Evolutionary conservation across 1,140 invertebrate genomes (phyloP).

Genomic region (Leptinotarsa defecta): DNA sequence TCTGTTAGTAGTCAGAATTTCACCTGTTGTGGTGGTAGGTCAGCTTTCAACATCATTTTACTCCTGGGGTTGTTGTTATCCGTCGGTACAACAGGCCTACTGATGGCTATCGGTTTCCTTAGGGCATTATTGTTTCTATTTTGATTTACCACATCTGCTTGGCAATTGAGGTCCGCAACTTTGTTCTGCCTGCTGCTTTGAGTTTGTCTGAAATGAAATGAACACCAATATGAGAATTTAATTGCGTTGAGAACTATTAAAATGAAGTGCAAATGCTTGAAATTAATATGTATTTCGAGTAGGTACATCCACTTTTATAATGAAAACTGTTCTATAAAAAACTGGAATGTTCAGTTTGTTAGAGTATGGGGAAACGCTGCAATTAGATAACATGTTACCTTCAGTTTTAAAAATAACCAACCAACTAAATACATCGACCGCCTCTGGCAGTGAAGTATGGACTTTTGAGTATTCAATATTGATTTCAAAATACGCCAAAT

Average conservation of each 20-base stretch:
- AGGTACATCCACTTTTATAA: too few relatives aligned
- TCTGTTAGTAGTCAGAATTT: constrained; percentile 2
- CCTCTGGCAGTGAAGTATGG: not conserved
- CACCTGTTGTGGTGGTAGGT: constrained; percentile 23
- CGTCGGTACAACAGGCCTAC: constrained; percentile 1
- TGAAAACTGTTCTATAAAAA: not conserved
- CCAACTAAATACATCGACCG: not conserved
- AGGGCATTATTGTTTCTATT: constrained; percentile 37
- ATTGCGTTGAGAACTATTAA: too few relatives aligned
- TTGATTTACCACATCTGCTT: constrained; percentile 20
- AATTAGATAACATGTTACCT: constrained; percentile 5
- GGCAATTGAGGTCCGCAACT: constrained; percentile 55
- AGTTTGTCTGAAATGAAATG: constrained; percentile 56
- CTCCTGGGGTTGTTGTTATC: constrained; percentile 21
- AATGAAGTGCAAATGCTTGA: too few relatives aligned
- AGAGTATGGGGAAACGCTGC: not conserved
- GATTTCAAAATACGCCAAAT: not conserved
- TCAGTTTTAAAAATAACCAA: not conserved
- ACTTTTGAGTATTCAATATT: not conserved
- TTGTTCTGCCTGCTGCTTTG: constrained; percentile 55
- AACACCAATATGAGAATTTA: not conserved
- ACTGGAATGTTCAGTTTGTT: not conserved
- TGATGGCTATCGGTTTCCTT: constrained; percentile 12
- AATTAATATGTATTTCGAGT: too few relatives aligned
- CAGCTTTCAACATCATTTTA: constrained; percentile 15